Percentiles rank a stretch among this genome's conserved stretches.
These are phyloP conservation scores for Naja naja DNA, from an alignment of 2,113 vertebrate genomes.

Conservation along the genomic window DNA sequence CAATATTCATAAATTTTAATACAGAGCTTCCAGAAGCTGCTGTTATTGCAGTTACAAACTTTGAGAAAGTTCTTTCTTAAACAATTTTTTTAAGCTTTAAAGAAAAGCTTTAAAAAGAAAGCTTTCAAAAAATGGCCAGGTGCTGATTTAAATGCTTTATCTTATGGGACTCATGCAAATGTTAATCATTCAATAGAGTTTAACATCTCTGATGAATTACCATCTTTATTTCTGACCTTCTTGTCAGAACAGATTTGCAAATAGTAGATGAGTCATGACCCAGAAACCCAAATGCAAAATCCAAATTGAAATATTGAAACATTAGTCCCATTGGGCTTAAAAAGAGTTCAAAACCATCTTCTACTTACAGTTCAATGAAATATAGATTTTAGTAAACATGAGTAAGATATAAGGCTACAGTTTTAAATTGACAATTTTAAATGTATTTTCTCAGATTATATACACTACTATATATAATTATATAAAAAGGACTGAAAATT, in stretches of 20 bases:
- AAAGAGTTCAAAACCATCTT: neutral
- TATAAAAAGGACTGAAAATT: neutral
- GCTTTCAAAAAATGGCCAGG: constrained; percentile 11
- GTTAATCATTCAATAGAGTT: constrained; percentile 43
- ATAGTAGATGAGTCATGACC: constrained; percentile 32
- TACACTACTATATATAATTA: neutral
- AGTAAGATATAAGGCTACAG: neutral
- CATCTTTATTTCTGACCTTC: constrained; percentile 35
- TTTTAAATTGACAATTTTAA: neutral
- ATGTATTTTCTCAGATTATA: neutral
- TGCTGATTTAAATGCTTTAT: constrained; percentile 35
- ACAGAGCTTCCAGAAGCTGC: neutral
- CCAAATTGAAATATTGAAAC: constrained; percentile 39
- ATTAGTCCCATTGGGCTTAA: neutral
- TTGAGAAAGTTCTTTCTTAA: constrained; percentile 17
- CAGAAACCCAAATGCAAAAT: constrained; percentile 40
- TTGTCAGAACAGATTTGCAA: constrained; percentile 56
- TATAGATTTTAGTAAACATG: neutral
- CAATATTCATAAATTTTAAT: constrained; percentile 8
- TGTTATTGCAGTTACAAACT: neutral
- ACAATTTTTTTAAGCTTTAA: constrained; percentile 31
- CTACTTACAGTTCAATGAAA: neutral
- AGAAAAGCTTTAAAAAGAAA: constrained; percentile 15
- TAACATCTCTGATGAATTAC: constrained; percentile 51
- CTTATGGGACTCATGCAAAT: neutral